Percentiles rank a stretch among this genome's conserved stretches.
These are phyloP conservation scores for Anseranas semipalmata DNA, from an alignment of 2,113 vertebrate species.

Conservation along the genomic window DNA sequence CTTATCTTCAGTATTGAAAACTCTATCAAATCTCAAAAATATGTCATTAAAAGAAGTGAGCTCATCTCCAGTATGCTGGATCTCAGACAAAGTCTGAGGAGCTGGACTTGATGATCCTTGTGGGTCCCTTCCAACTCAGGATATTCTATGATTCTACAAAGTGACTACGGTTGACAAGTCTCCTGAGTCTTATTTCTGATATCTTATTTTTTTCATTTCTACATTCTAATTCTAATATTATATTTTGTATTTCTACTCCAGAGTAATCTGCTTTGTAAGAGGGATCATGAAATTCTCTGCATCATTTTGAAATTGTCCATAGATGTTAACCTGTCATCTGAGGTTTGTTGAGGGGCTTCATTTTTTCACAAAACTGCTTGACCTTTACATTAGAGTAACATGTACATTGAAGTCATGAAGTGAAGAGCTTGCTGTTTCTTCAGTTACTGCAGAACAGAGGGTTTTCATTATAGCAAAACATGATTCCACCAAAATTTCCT, in stretches of 20 bases:
- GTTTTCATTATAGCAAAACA: background rate
- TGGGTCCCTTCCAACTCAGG: too few relatives aligned
- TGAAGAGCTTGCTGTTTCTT: background rate
- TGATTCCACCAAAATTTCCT: background rate
- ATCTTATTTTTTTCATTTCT: background rate
- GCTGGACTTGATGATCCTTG: too few relatives aligned
- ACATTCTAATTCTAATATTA: too few relatives aligned
- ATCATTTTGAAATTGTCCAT: background rate
- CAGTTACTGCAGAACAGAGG: background rate
- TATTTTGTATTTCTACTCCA: too few relatives aligned
- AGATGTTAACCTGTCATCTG: background rate
- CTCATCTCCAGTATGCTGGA: background rate
- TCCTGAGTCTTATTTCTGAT: background rate
- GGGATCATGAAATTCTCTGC: background rate
- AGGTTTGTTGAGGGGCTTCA: background rate
- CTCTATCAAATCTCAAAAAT: background rate
- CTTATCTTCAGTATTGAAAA: background rate
- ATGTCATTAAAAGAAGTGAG: background rate
- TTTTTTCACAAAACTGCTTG: background rate
- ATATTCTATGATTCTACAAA: background rate
- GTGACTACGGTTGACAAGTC: background rate
- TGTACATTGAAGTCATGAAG: background rate
- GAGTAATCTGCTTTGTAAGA: rapidly evolving
- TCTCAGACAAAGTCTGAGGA: background rate
- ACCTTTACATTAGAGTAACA: background rate